Evolutionary conservation across 2,888 invertebrate genomes (phyloP).

Genomic region (Eristalis arbustorum): DNA sequence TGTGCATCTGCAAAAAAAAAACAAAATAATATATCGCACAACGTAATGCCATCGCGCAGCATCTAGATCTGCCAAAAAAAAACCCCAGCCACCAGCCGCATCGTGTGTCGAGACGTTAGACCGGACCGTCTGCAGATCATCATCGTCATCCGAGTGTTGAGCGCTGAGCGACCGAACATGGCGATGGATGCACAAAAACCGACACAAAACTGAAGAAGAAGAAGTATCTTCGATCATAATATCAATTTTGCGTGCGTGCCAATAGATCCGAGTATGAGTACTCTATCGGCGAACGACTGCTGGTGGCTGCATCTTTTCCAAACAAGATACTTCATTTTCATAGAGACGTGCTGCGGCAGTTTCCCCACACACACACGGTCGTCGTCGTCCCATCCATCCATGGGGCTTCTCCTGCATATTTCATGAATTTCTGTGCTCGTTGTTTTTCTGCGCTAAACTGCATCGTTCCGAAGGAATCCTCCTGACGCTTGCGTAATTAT

Average conservation of each 20-base stretch:
- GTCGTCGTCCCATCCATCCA: constrained; percentile 1
- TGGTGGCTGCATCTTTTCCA: constrained; percentile 5
- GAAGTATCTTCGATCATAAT: constrained; percentile 64
- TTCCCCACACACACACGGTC: constrained; percentile 30
- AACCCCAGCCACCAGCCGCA: background rate
- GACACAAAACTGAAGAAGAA: background rate
- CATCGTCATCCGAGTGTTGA: constrained; percentile 8
- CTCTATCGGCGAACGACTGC: constrained; percentile 11
- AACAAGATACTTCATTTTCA: constrained; percentile 63
- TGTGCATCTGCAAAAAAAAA: constrained; percentile 23
- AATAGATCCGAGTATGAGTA: constrained; percentile 46
- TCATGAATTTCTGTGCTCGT: constrained; percentile 29
- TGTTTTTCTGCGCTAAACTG: background rate
- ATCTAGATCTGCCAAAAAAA: constrained; percentile 66
- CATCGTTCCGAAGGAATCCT: constrained; percentile 38
- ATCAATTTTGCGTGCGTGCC: constrained; percentile 70
- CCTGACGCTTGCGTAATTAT: constrained; percentile 67
- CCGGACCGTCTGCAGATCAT: constrained; percentile 13
- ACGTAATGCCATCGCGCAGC: constrained; percentile 14
- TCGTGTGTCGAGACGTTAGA: constrained; percentile 8
- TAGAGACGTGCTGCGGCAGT: constrained; percentile 41
- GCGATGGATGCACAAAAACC: constrained; percentile 40
- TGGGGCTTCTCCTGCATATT: constrained; percentile 37
- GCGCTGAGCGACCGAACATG: constrained; percentile 10
- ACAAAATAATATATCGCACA: constrained; percentile 25